Base-by-base conservation (phyloP, 2,888 invertebrate genomes). In the Caradrina clavipalpis region DNA sequence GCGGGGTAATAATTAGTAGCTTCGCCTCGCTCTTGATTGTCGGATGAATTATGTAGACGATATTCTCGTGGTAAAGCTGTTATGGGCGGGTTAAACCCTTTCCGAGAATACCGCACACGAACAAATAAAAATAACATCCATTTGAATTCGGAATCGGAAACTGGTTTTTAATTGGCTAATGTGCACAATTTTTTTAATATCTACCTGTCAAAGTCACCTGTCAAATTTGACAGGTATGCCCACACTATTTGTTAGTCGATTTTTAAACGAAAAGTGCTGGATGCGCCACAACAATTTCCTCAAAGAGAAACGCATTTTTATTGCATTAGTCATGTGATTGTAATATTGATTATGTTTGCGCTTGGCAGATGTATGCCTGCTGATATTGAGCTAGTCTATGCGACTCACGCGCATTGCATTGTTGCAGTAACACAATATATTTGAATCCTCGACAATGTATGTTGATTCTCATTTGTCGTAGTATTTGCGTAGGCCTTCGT, bases 381-480 rank as follows among this genome's bases (percentile, higher is more conserved):
- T 69, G 68, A 74, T 69, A 71, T 53, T 58, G 57, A 47, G 58
- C 53, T 77, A 62, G 79, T 69, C 78, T 81, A 87, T 84, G 82
- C 87, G 67, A 53, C 74, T 80, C 86, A 85, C 84, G 80, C 80
- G 54, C 58, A 4, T 3, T 65, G 80, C 76, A 80, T 80, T 76
- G 78, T 78, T 76, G 80, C 80, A 67, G 61, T 58, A 53, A 53
- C 56, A 76, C 79, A 78, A 77, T 77, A 78, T 75, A 71, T 78
- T 69, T 61, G 31, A 78, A 51, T 60, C 45, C 21, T 63, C 64
- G 51, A 69, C 75, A 69, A 71, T 58, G 53, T 56, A 67, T 67
- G 63, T 58, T 59, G 63, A 62, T 60, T 31, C 45, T 74, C 55
- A 78, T 60, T 60, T 59, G 45, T 65, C 54, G 42, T 49, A 73